phyloP scores from a whole-genome alignment of 2,797 vertebrate genomes.

The Ctenopoma multispine region DNA sequence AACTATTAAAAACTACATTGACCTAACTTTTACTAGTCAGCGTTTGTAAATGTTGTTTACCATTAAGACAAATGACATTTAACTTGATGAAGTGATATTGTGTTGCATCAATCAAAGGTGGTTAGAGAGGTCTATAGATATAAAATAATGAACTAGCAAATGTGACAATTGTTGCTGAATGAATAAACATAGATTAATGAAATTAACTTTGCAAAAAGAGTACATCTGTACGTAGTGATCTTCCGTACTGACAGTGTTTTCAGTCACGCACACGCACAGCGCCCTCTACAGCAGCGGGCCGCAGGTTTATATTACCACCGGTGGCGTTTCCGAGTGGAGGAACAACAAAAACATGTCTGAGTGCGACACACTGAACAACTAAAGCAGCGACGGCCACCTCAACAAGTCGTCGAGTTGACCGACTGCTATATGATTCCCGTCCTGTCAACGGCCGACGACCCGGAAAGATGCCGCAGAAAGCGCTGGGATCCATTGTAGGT shows the following conservation, averaged over 20 bases:
- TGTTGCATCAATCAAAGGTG: no score
- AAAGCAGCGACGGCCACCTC: conserved; percentile 32
- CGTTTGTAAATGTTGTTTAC: no score
- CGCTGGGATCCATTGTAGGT: conserved; percentile 84
- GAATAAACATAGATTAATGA: no score
- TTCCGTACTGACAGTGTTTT: background rate
- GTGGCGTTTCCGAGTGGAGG: conserved; percentile 44
- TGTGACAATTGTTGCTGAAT: background rate
- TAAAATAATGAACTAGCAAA: no score
- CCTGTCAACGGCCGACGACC: conserved; percentile 73
- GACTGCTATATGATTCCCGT: conserved; percentile 79
- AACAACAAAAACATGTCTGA: conserved; percentile 80
- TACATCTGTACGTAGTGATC: background rate
- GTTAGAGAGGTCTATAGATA: no score
- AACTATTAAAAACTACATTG: no score
- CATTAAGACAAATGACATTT: no score
- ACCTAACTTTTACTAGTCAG: no score
- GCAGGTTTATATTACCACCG: conserved; percentile 24
- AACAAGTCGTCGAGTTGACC: conserved; percentile 40
- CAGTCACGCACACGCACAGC: conserved; percentile 22
- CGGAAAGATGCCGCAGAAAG: conserved; percentile 86
- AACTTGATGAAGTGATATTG: no score
- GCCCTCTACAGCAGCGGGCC: conserved; percentile 52
- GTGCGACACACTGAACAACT: conserved; percentile 32
- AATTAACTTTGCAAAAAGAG: no score